Conservation (phyloP, 2,888 invertebrate genomes). For the Brachylomia viminalis region DNA sequence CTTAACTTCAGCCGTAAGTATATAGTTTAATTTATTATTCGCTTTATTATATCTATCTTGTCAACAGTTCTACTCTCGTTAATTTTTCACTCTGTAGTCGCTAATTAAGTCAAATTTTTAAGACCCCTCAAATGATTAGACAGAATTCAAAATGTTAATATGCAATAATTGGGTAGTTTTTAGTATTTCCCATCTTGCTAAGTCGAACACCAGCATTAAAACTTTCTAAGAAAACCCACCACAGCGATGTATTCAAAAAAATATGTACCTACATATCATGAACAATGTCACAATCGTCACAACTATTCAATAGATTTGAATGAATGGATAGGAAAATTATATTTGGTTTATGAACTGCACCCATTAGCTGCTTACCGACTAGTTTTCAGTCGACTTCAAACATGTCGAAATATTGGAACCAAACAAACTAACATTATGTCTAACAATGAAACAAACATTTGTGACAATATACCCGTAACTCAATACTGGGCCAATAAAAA, state of each 20-base stretch:
- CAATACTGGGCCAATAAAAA: conserved; percentile 83
- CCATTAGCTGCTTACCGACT: conserved; percentile 19
- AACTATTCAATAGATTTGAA: background rate
- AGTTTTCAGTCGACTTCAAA: conserved; percentile 26
- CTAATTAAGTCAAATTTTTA: background rate
- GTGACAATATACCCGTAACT: conserved; percentile 79
- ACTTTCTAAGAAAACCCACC: too few relatives aligned
- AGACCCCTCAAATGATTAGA: background rate
- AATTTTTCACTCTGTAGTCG: background rate
- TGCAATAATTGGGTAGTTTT: background rate
- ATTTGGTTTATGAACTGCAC: conserved; percentile 1
- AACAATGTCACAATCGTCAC: background rate
- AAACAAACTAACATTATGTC: conserved; percentile 65
- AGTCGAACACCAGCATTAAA: background rate
- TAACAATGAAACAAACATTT: conserved; percentile 73
- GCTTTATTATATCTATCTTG: background rate
- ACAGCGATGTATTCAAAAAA: background rate
- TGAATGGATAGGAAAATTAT: conserved; percentile 1
- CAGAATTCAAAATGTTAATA: background rate
- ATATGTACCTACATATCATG: background rate
- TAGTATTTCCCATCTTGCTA: background rate
- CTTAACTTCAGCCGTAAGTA: conserved; percentile 99
- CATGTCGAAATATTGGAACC: conserved; percentile 37
- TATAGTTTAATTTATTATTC: background rate
- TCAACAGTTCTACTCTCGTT: background rate